phyloP scores from a whole-genome alignment of 2,113 vertebrate genomes.

The Lepus europaeus region DNA sequence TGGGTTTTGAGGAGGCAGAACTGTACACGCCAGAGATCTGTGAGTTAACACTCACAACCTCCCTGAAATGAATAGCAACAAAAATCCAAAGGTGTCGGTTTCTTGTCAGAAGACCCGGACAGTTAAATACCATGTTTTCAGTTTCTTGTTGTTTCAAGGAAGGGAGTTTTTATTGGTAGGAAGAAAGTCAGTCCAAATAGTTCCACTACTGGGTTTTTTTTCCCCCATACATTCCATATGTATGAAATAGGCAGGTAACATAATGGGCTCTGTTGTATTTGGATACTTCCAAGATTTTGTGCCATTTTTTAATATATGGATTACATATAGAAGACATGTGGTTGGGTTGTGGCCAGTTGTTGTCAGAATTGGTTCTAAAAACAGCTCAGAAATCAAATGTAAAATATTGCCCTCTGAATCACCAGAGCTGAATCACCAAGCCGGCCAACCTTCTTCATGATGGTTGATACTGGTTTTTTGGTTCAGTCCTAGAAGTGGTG shows the following conservation, averaged over 20 bases:
- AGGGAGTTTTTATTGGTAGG: background rate
- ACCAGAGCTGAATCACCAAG: background rate
- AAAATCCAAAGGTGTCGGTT: background rate
- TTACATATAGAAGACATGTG: background rate
- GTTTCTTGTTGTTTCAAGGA: constrained; percentile 7
- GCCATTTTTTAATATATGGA: background rate
- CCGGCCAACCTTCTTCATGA: background rate
- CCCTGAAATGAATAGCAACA: background rate
- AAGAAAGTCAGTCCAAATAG: background rate
- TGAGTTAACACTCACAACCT: background rate
- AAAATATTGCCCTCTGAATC: background rate
- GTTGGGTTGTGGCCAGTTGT: background rate
- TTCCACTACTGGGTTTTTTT: background rate
- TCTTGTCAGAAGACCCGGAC: background rate
- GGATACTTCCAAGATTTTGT: background rate
- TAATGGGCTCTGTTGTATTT: background rate
- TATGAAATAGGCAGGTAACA: background rate
- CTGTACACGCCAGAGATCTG: background rate
- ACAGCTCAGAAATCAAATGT: constrained; percentile 3
- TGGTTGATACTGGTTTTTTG: background rate
- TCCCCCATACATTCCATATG: fast-evolving
- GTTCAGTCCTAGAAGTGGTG: background rate
- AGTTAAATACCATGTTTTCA: background rate
- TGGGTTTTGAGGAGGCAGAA: background rate
- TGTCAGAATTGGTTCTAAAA: background rate